Base-by-base conservation (phyloP, 2,888 invertebrate genomes). In the Lordiphosa andalusiaca region DNA sequence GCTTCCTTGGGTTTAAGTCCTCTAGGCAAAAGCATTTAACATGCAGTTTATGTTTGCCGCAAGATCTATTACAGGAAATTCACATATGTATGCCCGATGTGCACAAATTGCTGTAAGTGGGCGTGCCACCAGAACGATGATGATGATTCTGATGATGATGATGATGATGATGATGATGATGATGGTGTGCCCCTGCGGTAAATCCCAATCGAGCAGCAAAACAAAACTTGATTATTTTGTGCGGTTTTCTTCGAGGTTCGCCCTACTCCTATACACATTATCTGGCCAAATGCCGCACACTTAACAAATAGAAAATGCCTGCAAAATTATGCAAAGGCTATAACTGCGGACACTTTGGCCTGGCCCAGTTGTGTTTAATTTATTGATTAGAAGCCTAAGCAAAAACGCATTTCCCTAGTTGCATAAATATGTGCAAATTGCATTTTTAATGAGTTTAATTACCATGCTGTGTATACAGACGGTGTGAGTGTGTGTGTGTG, bases 151-250 rank as follows among this genome's bases (percentile, higher is more conserved):
- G 13, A 36, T 21, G 16, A 16, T 2, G 16, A 16, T 16, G 41
- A 19, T 1, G 33, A 39, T 10, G 37, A 6, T 21, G 13, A 36
- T 21, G 16, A 9, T 10, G 36, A 42, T 47, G 56, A 37, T 44
- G 58, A 37, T 51, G 12, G 49, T 40, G 39, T 54, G 66, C 41
- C 66, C 49, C 57, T 85, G 87, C 71, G 87, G 86, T 86, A 84
- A 82, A 80, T 87, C 82, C 77, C 88, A 88, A 88, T 87, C 87
- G 86, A 85, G 84, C 86, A 84, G 71, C 77, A 70, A 77, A 84
- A 86, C 87, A 84, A 86, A 88, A 88, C 88, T 85, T 88, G 88
- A 87, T 87, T 87, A 88, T 87, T 87, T 88, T 73, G 64, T 85
- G 87, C 71, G 87, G 87, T 84, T 68, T 52, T 53, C 40, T 53